phyloP scores from a whole-genome alignment of 2,888 invertebrate genomes.

The Himalopsyche japonica region DNA sequence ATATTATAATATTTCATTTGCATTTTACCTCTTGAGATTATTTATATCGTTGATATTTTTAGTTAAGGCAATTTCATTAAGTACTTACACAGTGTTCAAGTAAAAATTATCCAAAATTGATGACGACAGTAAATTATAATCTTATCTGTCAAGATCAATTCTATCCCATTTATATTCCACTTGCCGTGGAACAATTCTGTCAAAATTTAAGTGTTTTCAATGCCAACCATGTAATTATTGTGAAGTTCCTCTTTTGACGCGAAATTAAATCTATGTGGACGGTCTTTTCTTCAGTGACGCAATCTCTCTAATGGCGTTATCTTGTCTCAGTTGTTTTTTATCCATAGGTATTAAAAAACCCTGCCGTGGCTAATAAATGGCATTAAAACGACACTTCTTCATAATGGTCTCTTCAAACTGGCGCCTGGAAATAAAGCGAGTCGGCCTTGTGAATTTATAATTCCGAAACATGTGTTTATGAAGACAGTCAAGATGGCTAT shows the following conservation, averaged over 20 bases:
- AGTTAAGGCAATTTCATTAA: too few relatives aligned
- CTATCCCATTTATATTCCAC: too few relatives aligned
- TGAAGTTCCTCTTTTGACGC: neutral
- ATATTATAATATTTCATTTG: too few relatives aligned
- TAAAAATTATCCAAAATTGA: too few relatives aligned
- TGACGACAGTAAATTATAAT: too few relatives aligned
- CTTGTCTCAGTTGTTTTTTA: neutral
- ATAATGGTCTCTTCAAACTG: neutral
- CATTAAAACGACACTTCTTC: neutral
- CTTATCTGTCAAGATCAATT: too few relatives aligned
- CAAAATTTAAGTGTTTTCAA: neutral
- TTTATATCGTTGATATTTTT: too few relatives aligned
- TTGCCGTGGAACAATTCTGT: neutral
- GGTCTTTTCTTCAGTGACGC: neutral
- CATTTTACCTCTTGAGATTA: too few relatives aligned
- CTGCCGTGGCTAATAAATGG: neutral
- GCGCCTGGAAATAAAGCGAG: neutral
- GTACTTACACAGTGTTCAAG: too few relatives aligned
- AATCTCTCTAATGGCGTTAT: neutral
- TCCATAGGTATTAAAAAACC: neutral
- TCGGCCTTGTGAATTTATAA: neutral
- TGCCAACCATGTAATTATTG: neutral
- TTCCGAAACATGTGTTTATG: neutral
- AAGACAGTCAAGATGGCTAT: neutral
- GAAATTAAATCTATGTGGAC: neutral